Base-by-base conservation (phyloP, 2,113 vertebrate species). In the Rostratula benghalensis region DNA sequence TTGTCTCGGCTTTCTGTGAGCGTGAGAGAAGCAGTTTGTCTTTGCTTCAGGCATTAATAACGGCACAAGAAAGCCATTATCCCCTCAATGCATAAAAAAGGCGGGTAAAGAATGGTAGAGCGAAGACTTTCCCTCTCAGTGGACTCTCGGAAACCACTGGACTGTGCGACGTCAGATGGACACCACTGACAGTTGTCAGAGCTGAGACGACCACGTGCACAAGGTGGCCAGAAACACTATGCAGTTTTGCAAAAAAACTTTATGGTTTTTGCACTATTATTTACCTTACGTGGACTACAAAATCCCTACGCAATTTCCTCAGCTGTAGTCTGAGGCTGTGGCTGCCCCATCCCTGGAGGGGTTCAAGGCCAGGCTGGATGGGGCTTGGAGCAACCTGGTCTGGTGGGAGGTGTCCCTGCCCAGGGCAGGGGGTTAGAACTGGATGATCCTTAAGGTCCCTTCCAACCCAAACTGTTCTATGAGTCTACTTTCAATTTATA, bases 1-100 rank as follows among this genome's bases (percentile, higher is more conserved):
- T 33, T 64, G 30, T 65, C 7, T n/a, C 37, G 71, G 24, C 17
- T 75, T 46, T 54, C 24, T 64, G 11, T 15, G 30, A 33, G 4
- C 0, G 0, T 13, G 35, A 69, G 7, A 41, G 14, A 31, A 68
- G 46, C 3, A 30, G 22, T 53, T 75, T 67, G 23, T 67, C 78
- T 92, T 79, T 73, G n/a, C 12, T 84, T 31, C 19, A 31, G 41
- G 14, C 57, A 74, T 33, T 70, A 63, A 63, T 45, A 75, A 28
- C 15, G 31, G 20, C 1, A 5, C 2, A 41, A 41, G 41, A 56
- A 74, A 35, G 3, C 8, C 41, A n/a, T 67, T 65, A 39, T 60
- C 15, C 31, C 19, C 30, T 33, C 6, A n/a, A 8, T 4, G 20
- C 10, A 53, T 27, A 41, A 21, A 61, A 89, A 83, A 51, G 37